Base-by-base conservation (phyloP, 2,797 vertebrate genomes). In the Nasua narica region DNA sequence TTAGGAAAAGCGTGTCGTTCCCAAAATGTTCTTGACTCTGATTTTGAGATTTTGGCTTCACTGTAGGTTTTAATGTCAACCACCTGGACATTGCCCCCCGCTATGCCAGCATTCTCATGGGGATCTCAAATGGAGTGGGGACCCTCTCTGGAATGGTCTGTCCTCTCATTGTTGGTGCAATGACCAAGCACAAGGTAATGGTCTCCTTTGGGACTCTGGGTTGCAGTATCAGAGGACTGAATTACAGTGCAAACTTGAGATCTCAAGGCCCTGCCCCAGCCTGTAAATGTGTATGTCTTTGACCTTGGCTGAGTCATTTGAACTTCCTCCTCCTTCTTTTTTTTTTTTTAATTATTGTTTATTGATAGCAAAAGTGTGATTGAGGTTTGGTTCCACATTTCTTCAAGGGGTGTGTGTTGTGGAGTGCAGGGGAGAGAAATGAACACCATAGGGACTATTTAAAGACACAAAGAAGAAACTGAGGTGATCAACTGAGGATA, bases 81-180 rank as follows among this genome's bases (percentile, higher is more conserved):
- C 99, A 99, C 97, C 97, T 99, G 98, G 99, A 99, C 97, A 99
- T 99, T 91, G 99, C 99, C 58, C 99, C 99, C 2, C 99, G 99
- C 67, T 99, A 99, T 0, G 99, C 99, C 98, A 99, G 99, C 97
- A 99, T 99, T 96, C 99, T 99, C 96, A 99, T 99, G 99, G 99
- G 99, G 3, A 99, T 99, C 97, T 99, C 99, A 65, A 99, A 99
- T 0, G 99, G 99, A 0, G 99, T 99, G 86, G 99, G 99, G 54
- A 99, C 99, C 0, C 98, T 99, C 77, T 99, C 99, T 0, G 99
- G 99, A 92, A 99, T 99, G 99, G 99, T 99, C 96, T 99, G 99
- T 96, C 99, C 99, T 0, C 98, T 99, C 84, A 99, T 99, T 32
- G 99, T 99, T 8, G 99, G 99, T 78, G 99, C 99, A 25, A 99